These are phyloP conservation scores for Phengaris arion DNA, from an alignment of 2,888 invertebrate species.

Conservation along the genomic window DNA sequence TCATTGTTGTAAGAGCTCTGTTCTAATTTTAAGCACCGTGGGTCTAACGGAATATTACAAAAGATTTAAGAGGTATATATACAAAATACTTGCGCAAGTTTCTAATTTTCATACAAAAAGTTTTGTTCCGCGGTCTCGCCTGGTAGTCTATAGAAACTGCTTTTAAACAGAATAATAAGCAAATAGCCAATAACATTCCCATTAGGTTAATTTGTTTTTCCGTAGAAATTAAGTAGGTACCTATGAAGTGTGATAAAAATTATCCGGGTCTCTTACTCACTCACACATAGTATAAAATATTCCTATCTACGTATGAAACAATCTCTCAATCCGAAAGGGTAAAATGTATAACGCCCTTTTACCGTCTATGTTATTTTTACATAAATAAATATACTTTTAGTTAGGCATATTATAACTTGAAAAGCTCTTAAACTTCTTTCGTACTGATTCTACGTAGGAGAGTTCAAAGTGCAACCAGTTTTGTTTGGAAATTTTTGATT, in stretches of 20 bases:
- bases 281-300: too few species aligned
- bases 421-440: neutral
- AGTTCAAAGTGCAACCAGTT: neutral
- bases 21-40: slow-evolving; percentile 63
- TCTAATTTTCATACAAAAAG: slow-evolving; percentile 22
- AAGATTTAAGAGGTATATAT: slow-evolving; percentile 23
- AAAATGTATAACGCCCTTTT: too few species aligned
- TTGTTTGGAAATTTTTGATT: neutral
- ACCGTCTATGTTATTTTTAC: too few species aligned
- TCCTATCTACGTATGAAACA: too few species aligned
- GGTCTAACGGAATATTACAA: slow-evolving; percentile 59
- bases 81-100: slow-evolving; percentile 26
- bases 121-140: slow-evolving; percentile 18
- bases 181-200: neutral
- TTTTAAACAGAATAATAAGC: neutral
- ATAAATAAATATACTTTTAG: neutral
- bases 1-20: slow-evolving; percentile 61
- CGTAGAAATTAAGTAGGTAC: too few species aligned
- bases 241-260: too few species aligned
- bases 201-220: neutral
- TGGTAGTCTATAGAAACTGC: slow-evolving; percentile 17
- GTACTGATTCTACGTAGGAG: neutral
- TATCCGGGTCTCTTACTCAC: too few species aligned
- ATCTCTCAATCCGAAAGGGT: too few species aligned
- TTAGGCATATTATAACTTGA: neutral